These are phyloP conservation scores for Zeus faber DNA, from an alignment of 2,113 vertebrate genomes.

Conservation along the genomic window DNA sequence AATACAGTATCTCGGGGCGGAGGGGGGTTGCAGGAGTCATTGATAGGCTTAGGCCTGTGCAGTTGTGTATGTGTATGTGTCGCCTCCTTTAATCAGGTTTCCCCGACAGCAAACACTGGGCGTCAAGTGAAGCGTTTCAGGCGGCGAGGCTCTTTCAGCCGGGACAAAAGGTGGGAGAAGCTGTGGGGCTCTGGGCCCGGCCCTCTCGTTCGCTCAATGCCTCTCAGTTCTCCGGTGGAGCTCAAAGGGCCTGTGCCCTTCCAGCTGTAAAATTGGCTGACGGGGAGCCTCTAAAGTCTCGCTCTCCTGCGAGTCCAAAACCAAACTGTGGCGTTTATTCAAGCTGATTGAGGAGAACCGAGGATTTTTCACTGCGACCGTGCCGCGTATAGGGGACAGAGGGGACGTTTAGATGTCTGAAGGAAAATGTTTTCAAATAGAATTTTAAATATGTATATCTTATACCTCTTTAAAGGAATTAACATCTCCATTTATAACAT, in stretches of 20 bases:
- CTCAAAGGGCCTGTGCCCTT: constrained; percentile 72
- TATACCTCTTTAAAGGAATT: too few species aligned
- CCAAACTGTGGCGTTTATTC: constrained; percentile 65
- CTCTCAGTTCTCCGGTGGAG: constrained; percentile 65
- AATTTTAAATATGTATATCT: too few species aligned
- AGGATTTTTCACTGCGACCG: constrained; percentile 10
- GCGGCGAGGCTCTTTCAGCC: constrained; percentile 67
- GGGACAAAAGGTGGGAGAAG: constrained; percentile 75
- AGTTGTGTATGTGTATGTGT: constrained; percentile 68
- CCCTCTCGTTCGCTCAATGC: constrained; percentile 63
- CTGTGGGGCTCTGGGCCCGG: constrained; percentile 58
- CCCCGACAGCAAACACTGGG: constrained; percentile 70
- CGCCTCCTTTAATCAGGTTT: constrained; percentile 70
- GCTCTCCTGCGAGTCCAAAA: constrained; percentile 57
- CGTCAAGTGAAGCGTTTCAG: constrained; percentile 73
- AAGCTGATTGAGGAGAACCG: constrained; percentile 44
- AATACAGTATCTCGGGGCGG: constrained; percentile 72
- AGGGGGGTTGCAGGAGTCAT: constrained; percentile 56
- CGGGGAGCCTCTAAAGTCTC: constrained; percentile 63
- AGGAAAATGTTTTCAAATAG: constrained; percentile 23
- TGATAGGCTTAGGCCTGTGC: constrained; percentile 64
- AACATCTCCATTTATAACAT: too few species aligned
- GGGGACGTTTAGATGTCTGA: too few species aligned
- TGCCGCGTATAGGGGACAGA: constrained; percentile 8
- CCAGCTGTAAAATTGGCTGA: constrained; percentile 76